These are phyloP conservation scores for Eristalinus aeneus DNA, from an alignment of 2,888 invertebrate species.

Conservation along the genomic window DNA sequence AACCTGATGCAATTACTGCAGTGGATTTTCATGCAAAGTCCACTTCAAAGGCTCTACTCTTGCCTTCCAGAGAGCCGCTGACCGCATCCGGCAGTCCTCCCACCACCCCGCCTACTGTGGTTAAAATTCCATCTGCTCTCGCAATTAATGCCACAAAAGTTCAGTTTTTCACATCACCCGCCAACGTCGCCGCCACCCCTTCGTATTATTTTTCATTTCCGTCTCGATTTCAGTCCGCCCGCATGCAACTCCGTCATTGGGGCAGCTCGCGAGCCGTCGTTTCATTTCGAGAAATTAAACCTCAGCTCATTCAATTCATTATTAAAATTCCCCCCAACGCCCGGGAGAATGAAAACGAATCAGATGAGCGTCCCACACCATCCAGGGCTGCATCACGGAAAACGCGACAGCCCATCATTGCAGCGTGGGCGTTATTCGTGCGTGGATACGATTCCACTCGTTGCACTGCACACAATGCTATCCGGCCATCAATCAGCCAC, in stretches of 20 bases:
- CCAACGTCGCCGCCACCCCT: no score
- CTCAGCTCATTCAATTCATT: conserved; percentile 9
- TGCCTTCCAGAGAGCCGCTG: no score
- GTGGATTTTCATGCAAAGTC: background rate
- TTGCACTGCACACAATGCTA: conserved; percentile 16
- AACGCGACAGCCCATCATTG: background rate
- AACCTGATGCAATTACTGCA: no score
- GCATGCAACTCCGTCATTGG: background rate
- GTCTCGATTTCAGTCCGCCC: background rate
- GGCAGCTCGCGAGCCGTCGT: background rate
- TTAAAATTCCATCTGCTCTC: background rate
- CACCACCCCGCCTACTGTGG: background rate
- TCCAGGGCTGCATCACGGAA: background rate
- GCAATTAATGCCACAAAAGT: background rate
- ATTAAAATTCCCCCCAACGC: conserved; percentile 1
- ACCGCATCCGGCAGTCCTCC: no score
- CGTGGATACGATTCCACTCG: conserved; percentile 18
- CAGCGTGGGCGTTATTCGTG: background rate
- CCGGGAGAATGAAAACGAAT: background rate
- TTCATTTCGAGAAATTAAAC: conserved; percentile 17
- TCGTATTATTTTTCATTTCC: background rate
- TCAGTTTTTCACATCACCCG: background rate
- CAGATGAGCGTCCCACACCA: background rate
- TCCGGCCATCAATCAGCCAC: conserved; percentile 35
- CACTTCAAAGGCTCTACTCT: background rate